Evolutionary conservation across 1,140 invertebrate species (phyloP).

Genomic region (Drosophila lini): DNA sequence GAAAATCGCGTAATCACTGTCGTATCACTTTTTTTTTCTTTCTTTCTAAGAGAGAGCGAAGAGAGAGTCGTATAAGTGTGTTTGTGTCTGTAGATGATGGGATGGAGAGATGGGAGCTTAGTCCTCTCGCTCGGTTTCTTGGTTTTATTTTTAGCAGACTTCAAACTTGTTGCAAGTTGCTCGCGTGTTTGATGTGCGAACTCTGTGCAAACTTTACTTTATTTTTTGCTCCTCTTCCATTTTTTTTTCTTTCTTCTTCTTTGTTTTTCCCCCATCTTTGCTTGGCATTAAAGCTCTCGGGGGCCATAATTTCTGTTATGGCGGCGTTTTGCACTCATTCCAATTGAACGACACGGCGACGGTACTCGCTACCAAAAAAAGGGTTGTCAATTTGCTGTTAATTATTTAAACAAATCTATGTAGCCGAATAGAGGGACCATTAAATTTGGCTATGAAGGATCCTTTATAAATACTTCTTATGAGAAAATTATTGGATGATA

Average conservation of each 20-base stretch:
- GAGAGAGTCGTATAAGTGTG: conserved; percentile 1
- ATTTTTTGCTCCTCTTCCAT: conserved; percentile 5
- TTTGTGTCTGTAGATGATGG: conserved; percentile 1
- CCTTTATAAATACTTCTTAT: not conserved
- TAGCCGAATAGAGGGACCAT: too few species aligned
- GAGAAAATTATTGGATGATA: not conserved
- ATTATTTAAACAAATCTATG: not conserved
- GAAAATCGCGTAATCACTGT: conserved; percentile 83
- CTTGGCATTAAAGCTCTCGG: conserved; percentile 41
- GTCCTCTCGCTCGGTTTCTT: conserved; percentile 34
- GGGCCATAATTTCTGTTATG: conserved; percentile 40
- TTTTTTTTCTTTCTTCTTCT: conserved; percentile 13
- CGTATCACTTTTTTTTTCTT: conserved; percentile 70
- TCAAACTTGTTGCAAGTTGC: conserved; percentile 80
- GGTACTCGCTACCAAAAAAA: conserved; percentile 20
- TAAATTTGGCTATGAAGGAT: too few species aligned
- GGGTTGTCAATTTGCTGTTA: conserved; percentile 6
- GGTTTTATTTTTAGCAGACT: conserved; percentile 75
- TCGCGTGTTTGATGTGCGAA: conserved; percentile 63
- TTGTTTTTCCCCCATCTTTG: conserved; percentile 19
- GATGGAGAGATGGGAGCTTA: not conserved
- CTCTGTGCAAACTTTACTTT: conserved; percentile 58
- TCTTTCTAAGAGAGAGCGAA: conserved; percentile 26
- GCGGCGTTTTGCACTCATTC: conserved; percentile 47
- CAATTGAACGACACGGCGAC: conserved; percentile 26